Evolutionary conservation across 30 jellyfish, hydroid and myxozoan species (phyloP).

Genomic region (Aurelia sp.): DNA sequence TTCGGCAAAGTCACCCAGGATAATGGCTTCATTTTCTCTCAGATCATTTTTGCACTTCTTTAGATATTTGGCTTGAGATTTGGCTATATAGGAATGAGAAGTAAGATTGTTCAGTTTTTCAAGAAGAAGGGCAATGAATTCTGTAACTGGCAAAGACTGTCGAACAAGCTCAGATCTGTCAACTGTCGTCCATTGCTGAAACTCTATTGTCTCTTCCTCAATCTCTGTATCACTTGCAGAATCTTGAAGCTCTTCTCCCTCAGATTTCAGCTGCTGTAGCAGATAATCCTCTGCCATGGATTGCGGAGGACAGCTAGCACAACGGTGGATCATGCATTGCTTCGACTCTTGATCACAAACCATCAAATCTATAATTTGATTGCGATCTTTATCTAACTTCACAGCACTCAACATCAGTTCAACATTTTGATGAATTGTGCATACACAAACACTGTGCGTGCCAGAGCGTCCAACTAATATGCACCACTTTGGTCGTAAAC

Average conservation of each 20-base stretch:
- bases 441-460: conserved; percentile 84
- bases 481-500: conserved; percentile 78
- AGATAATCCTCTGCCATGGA: conserved; percentile 4
- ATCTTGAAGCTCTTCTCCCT: too few relatives aligned
- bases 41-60: conserved; percentile 62
- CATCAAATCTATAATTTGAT: conserved; percentile 37
- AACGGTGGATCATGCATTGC: conserved; percentile 79
- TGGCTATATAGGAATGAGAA: conserved; percentile 75
- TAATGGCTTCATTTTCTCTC: conserved; percentile 29
- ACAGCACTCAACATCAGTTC: conserved; percentile 50
- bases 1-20: conserved; percentile 74
- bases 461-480: conserved; percentile 78
- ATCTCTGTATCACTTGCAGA: not conserved
- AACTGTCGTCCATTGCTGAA: conserved; percentile 76
- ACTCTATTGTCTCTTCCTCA: conserved; percentile 48
- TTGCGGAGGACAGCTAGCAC: conserved; percentile 65
- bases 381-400: conserved; percentile 19
- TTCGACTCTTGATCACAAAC: conserved; percentile 67
- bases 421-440: conserved; percentile 76
- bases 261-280: conserved; percentile 9
- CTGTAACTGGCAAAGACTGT: conserved; percentile 35
- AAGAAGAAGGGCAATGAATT: conserved; percentile 31
- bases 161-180: conserved; percentile 68
- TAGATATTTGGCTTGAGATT: conserved; percentile 61
- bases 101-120: conserved; percentile 54